phyloP scores from a whole-genome alignment of 2,888 invertebrate genomes.

The Lydus trimaculatus region DNA sequence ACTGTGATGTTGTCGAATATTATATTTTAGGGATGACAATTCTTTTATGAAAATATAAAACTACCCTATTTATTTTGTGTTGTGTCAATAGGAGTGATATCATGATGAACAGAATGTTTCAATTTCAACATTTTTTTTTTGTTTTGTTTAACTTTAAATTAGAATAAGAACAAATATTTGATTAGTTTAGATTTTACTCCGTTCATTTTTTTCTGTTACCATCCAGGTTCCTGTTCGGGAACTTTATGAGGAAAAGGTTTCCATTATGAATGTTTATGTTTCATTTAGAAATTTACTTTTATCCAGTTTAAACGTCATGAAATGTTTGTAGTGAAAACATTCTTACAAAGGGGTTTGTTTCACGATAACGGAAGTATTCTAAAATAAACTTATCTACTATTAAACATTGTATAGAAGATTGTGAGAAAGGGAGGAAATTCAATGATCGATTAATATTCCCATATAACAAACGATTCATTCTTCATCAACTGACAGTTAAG shows the following conservation, averaged over 20 bases:
- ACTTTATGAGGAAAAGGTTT: slow-evolving; percentile 16
- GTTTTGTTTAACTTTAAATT: background rate
- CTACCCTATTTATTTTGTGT: too few relatives aligned
- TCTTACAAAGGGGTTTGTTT: slow-evolving; percentile 31
- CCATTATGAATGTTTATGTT: slow-evolving; percentile 28
- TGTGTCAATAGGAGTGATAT: background rate
- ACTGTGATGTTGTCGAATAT: background rate
- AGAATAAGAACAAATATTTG: background rate
- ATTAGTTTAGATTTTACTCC: background rate
- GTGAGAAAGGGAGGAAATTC: slow-evolving; percentile 29
- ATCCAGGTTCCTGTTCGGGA: background rate
- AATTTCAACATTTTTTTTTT: background rate
- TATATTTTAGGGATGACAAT: background rate
- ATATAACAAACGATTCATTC: slow-evolving; percentile 30
- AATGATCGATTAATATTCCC: slow-evolving; percentile 34
- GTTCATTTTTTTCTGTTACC: background rate
- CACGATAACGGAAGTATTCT: slow-evolving; percentile 31
- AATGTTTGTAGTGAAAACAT: slow-evolving; percentile 33
- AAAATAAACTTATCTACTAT: slow-evolving; percentile 33
- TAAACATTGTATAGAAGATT: background rate
- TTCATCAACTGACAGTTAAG: slow-evolving; percentile 31
- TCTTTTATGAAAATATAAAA: background rate
- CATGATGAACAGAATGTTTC: background rate
- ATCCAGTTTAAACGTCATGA: slow-evolving; percentile 34
- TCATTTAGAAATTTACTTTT: slow-evolving; percentile 34